phyloP scores from a whole-genome alignment of 2,888 invertebrate genomes.

The Limnephilus rhombicus region DNA sequence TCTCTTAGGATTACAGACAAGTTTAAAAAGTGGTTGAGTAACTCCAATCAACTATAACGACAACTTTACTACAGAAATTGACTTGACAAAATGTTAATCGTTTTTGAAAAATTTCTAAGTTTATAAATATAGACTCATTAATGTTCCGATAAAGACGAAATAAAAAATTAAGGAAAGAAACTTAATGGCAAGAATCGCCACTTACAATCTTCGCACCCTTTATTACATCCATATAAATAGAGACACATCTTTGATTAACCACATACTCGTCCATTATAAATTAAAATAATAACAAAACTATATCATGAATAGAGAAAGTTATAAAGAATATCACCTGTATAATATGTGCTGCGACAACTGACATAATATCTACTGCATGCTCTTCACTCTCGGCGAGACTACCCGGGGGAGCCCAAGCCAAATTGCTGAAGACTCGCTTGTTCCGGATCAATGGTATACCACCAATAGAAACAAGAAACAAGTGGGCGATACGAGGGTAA shows the following conservation, averaged over 20 bases:
- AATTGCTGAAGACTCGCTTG: neutral
- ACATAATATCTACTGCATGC: neutral
- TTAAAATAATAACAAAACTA: neutral
- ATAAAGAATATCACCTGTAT: conserved; percentile 7
- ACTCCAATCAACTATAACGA: neutral
- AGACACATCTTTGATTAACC: neutral
- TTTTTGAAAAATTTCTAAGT: neutral
- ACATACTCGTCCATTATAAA: neutral
- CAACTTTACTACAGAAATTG: neutral
- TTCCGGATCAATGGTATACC: neutral
- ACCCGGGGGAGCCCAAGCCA: neutral
- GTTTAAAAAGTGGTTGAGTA: neutral
- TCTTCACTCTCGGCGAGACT: neutral
- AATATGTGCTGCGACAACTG: neutral
- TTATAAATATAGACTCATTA: neutral
- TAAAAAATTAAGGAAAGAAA: neutral
- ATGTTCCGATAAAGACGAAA: neutral
- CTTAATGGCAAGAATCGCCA: neutral
- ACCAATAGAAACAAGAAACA: neutral
- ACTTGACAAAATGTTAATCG: neutral
- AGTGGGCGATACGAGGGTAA: neutral
- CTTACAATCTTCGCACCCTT: neutral
- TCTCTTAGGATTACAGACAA: neutral
- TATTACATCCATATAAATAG: neutral
- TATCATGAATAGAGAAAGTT: conserved; percentile 1